Conservation (phyloP, 2,113 vertebrate genomes). For the Alligator mississippiensis region DNA sequence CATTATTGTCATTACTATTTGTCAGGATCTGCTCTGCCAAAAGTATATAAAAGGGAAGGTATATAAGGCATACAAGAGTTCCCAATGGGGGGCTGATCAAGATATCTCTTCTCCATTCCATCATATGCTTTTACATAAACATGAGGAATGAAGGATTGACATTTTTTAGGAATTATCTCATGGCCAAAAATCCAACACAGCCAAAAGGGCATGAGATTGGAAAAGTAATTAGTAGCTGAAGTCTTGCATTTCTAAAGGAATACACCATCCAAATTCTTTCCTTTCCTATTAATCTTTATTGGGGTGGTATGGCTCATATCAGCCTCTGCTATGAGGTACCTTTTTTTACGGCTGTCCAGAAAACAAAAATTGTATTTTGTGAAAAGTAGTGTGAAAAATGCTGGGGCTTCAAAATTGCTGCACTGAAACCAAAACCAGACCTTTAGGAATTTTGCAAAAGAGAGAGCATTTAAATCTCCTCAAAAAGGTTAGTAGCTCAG, state of each 20-base stretch:
- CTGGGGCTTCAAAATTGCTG: background rate
- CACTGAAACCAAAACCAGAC: background rate
- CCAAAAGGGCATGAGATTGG: background rate
- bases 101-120: background rate
- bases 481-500: no score
- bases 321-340: background rate
- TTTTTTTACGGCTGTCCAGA: background rate
- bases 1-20: slow-evolving; percentile 48
- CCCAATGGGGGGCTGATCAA: no score
- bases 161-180: background rate
- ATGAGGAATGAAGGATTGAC: background rate
- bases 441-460: background rate
- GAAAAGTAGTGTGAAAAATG: background rate
- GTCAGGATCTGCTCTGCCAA: background rate
- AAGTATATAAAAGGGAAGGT: background rate
- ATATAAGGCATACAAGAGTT: no score
- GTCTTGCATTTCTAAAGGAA: background rate
- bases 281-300: background rate
- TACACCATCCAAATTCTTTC: background rate
- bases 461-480: background rate
- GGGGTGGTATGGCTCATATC: background rate
- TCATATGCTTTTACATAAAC: rapidly evolving
- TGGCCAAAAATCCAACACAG: background rate
- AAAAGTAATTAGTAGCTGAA: rapidly evolving
- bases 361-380: background rate